Evolutionary conservation across 1,140 invertebrate species (phyloP), one percentile per base, ranked within the genome.

Genomic region (Pogonomyrmex californicus): DNA sequence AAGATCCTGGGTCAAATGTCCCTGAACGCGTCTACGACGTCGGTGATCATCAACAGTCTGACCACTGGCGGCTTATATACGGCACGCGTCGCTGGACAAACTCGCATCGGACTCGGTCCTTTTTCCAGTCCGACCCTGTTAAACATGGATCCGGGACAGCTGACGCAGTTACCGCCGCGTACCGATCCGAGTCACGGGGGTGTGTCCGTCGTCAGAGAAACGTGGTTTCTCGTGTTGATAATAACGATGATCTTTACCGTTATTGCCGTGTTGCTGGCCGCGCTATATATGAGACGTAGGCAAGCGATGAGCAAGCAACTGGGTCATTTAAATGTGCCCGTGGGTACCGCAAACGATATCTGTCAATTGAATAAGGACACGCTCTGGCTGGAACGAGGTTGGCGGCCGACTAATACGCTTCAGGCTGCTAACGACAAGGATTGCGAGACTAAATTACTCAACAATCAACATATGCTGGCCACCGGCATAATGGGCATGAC

Each of bases 181-280:
- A 96, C 95, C 0, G 96, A 96, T 90, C 95, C 96, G 2, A 96
- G 95, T 85, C 93, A 94, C 58, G 92, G 93, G 44, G 87, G 91
- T 17, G 91, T 93, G 65, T 95, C 96, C 10, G 94, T 97, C 44
- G 95, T 97, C 0, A 95, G 95, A 33, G 97, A 98, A 92, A 97
- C 97, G 0, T 98, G 98, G 98, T 97, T 98, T 90, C 96, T 98
- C 60, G 96, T 97, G 0, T 92, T 97, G 2, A 96, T 98, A 44
- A 97, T 97, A 47, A 96, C 96, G 17, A 95, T 97, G 41, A 95
- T 97, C 0, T 96, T 98, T 71, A 95, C 97, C 0, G 92, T 98
- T 1, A 94, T 97, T 0, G 96, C 96, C 12, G 96, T 96, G 14
- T 96, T 97, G 66, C 96, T 97, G 2, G 96, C 96, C 0, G 96